Base-by-base conservation (phyloP, 2,797 vertebrate species). In the Allobates femoralis region DNA sequence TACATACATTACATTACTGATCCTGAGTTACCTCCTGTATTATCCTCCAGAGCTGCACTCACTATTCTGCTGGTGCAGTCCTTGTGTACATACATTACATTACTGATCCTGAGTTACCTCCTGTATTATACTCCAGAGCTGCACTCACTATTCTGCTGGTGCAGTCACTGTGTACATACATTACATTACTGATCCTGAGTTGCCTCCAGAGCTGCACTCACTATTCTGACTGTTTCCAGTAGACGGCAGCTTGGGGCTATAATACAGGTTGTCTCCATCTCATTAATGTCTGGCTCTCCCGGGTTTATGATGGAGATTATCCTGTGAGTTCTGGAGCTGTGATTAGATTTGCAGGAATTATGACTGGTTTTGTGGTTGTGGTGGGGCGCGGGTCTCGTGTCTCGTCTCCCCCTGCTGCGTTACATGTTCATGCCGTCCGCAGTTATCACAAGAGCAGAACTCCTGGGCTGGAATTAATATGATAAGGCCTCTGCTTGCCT, bases 381-480 rank as follows among this genome's bases (percentile, higher is more conserved):
- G 18, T 5, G 11, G 15, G 53, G 58, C n/a, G n/a, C n/a, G n/a
- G n/a, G n/a, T n/a, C 67, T 28, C 69, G 51, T 32, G 58, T 73
- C 8, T 30, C 23, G 1, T 8, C 73, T 41, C n/a, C 12, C 11
- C 12, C 41, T 5, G 16, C 53, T 69, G n/a, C 7, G 23, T 55
- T 83, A 21, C 62, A 71, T 41, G 34, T n/a, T 71, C 37, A 71
- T 23, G 2, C 77, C 51, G 85, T 64, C 85, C 78, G 30, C 64
- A 26, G 58, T 80, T 28, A 53, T 79, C 58, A 79, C 60, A 84
- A 15, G 75, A 60, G 64, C 46, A 55, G 56, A 81, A 84, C 66
- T 6, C 77, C 67, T 87, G 77, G 77, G 32, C 56, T 75, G 77
- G 86, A 84, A 87, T 87, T 87, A 87, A 87, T 84, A 58, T 80